phyloP scores from a whole-genome alignment of 2,888 invertebrate species.

The Luffia ferchaultella region DNA sequence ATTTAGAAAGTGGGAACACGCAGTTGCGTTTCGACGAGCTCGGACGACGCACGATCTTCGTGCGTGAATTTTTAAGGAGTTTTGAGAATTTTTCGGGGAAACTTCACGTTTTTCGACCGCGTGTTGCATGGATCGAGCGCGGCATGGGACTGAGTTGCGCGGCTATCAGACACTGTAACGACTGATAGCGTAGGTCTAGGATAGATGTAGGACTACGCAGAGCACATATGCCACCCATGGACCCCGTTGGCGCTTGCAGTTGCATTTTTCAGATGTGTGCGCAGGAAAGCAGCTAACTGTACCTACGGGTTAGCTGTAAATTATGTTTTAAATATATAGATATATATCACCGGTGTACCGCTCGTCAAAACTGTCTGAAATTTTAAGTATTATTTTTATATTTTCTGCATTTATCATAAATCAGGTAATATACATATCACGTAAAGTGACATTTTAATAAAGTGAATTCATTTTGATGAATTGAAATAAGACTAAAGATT shows the following conservation, averaged over 20 bases:
- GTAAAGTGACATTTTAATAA: too few relatives aligned
- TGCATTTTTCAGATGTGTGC: not conserved
- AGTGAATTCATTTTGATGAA: too few relatives aligned
- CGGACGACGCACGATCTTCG: not conserved
- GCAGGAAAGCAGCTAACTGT: too few relatives aligned
- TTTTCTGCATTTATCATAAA: too few relatives aligned
- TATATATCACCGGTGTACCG: too few relatives aligned
- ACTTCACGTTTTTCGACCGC: constrained; percentile 22
- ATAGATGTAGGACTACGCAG: constrained; percentile 32
- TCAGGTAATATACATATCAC: too few relatives aligned
- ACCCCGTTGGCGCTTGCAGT: not conserved
- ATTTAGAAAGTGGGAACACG: constrained; percentile 3
- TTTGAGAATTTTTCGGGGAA: constrained; percentile 9
- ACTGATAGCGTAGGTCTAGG: constrained; percentile 48
- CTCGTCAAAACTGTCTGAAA: too few relatives aligned
- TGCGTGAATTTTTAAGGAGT: not conserved
- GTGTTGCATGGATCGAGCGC: constrained; percentile 42
- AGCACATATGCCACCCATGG: not conserved
- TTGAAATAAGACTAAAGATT: too few relatives aligned
- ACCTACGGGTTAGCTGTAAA: too few relatives aligned
- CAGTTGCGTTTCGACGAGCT: not conserved
- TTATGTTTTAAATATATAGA: too few relatives aligned
- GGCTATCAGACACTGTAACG: constrained; percentile 42
- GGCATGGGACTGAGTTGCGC: constrained; percentile 40
- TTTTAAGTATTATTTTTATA: too few relatives aligned